Conservation (phyloP, 2,113 vertebrate genomes). For the Turnix velox region DNA sequence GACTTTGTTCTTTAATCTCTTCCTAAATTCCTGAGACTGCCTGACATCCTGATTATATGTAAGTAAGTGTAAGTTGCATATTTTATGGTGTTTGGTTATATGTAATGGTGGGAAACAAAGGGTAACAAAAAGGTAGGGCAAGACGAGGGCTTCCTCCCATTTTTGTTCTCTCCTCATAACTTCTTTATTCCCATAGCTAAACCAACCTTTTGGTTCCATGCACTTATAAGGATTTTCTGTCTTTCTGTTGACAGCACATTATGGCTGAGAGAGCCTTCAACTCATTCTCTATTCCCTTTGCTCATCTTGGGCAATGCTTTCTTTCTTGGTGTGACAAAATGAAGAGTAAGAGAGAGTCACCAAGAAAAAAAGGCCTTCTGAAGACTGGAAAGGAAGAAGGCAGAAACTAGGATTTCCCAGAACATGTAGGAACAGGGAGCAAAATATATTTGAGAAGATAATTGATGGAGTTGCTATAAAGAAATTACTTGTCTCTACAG, state of each 20-base stretch:
- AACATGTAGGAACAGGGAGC: not conserved
- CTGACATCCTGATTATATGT: not conserved
- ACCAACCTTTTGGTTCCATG: not conserved
- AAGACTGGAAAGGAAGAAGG: not conserved
- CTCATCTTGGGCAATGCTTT: not conserved
- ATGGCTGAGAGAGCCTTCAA: not conserved
- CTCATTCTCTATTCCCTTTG: not conserved
- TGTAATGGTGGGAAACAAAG: not conserved
- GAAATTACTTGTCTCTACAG: not conserved
- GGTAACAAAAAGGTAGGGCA: not conserved
- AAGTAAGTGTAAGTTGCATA: not conserved
- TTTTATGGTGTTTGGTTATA: not conserved
- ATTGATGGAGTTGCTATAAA: not conserved
- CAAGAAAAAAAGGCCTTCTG: not conserved
- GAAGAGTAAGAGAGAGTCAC: not conserved
- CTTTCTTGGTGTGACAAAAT: not conserved
- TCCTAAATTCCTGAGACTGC: not conserved
- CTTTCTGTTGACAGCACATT: not conserved
- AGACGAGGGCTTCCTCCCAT: not conserved
- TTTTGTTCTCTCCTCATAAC: not conserved
- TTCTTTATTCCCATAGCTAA: not conserved
- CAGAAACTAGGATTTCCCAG: not conserved
- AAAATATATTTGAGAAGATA: not conserved
- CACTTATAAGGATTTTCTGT: not conserved
- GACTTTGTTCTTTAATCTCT: not conserved